Percentiles rank a stretch among this genome's conserved stretches.
Conservation (phyloP, 2,888 invertebrate species). For the Sminthurides aquaticus region DNA sequence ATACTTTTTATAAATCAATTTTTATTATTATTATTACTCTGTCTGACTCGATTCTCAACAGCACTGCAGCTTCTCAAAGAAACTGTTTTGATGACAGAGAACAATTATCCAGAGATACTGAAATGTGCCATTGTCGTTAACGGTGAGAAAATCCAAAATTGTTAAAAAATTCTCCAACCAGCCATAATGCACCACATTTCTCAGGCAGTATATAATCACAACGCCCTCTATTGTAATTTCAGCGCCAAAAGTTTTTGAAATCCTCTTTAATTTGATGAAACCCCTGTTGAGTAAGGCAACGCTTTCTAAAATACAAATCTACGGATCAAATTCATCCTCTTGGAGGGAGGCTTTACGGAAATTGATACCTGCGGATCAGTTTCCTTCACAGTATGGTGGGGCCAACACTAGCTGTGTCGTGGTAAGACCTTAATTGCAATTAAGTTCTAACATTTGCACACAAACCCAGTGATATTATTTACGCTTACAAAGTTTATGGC, state of each 20-base stretch:
- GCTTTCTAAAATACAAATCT: conserved; percentile 10
- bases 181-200: too few species aligned
- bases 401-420: conserved; percentile 8
- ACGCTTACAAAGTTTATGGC: too few species aligned
- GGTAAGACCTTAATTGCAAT: conserved; percentile 3
- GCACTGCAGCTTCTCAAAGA: conserved; percentile 13
- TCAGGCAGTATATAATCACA: too few species aligned
- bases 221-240: too few species aligned
- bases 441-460: neutral
- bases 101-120: conserved; percentile 16
- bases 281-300: conserved; percentile 9
- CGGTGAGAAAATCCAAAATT: conserved; percentile 9
- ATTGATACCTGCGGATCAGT: conserved; percentile 9
- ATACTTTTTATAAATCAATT: too few species aligned
- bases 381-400: conserved; percentile 17
- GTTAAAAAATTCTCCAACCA: too few species aligned
- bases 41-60: too few species aligned
- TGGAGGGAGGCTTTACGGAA: conserved; percentile 14
- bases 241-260: conserved; percentile 17
- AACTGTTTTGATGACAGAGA: neutral
- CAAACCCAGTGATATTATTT: neutral
- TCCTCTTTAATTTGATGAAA: conserved; percentile 14
- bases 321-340: neutral
- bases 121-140: conserved; percentile 6
- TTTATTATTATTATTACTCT: too few species aligned